Evolutionary conservation across 2,888 invertebrate species (phyloP).

Genomic region (Sesia apiformis): DNA sequence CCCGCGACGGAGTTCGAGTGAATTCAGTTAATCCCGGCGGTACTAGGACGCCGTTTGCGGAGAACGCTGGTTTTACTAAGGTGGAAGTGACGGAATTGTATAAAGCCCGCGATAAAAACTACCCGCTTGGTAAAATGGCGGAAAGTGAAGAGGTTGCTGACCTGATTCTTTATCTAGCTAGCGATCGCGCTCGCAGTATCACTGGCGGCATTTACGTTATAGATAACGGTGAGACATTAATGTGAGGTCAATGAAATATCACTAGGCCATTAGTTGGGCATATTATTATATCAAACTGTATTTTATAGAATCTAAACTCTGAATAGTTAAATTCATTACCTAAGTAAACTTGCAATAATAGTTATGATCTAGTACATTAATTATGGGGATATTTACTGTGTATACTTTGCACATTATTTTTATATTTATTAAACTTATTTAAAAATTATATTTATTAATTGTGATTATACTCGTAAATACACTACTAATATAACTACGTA

Average conservation of each 20-base stretch:
- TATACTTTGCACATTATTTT: too few species aligned
- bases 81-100: slow-evolving; percentile 77
- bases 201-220: slow-evolving; percentile 81
- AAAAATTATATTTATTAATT: background rate
- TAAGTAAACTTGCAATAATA: too few species aligned
- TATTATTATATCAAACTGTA: too few species aligned
- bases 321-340: too few species aligned
- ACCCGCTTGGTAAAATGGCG: slow-evolving; percentile 91
- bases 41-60: slow-evolving; percentile 77
- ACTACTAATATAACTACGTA: background rate
- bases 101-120: slow-evolving; percentile 84
- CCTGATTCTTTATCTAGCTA: slow-evolving; percentile 92
- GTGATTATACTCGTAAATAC: background rate
- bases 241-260: slow-evolving; percentile 16
- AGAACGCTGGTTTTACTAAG: slow-evolving; percentile 82
- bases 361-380: too few species aligned
- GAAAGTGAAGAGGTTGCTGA: slow-evolving; percentile 88
- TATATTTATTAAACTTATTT: background rate
- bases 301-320: too few species aligned
- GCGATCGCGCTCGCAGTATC: slow-evolving; percentile 88
- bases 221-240: slow-evolving; percentile 60
- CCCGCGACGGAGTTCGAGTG: slow-evolving; percentile 83
- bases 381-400: too few species aligned
- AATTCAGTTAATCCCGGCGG: slow-evolving; percentile 97
- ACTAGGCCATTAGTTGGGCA: too few species aligned